Conservation (phyloP, 1,140 invertebrate species). For the Caenorhabditis remanei region DNA sequence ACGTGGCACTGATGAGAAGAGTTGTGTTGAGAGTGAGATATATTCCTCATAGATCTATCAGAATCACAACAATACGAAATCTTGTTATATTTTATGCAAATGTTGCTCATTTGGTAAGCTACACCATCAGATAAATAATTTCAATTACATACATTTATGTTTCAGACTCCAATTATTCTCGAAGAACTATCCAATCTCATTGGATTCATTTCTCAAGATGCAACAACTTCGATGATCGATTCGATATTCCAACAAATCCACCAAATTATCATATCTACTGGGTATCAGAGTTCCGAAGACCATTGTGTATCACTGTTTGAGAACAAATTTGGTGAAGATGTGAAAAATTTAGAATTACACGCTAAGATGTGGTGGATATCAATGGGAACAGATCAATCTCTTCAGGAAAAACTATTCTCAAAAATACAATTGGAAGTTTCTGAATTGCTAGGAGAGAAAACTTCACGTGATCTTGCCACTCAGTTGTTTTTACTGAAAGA, state of each 20-base stretch:
- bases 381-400: neutral
- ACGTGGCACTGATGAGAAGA: neutral
- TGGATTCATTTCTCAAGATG: neutral
- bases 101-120: neutral
- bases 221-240: neutral
- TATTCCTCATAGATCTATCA: conserved; percentile 16
- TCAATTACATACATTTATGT: too few species aligned
- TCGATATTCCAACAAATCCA: neutral
- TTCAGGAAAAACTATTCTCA: conserved; percentile 8
- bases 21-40: conserved; percentile 40
- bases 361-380: conserved; percentile 31
- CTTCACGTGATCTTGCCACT: neutral
- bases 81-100: conserved; percentile 3
- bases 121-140: neutral
- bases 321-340: neutral
- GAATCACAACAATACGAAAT: conserved; percentile 16
- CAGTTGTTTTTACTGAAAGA: conserved; percentile 18
- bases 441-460: neutral
- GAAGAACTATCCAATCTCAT: conserved; percentile 17
- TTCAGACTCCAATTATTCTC: neutral
- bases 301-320: neutral
- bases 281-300: neutral
- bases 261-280: neutral
- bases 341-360: conserved; percentile 1
- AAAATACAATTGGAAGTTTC: conserved; percentile 16